A percentile compares a stretch with the other conserved stretches of the same genome.
phyloP scores from a whole-genome alignment of 2,888 invertebrate genomes.

The Yponomeuta cagnagella region DNA sequence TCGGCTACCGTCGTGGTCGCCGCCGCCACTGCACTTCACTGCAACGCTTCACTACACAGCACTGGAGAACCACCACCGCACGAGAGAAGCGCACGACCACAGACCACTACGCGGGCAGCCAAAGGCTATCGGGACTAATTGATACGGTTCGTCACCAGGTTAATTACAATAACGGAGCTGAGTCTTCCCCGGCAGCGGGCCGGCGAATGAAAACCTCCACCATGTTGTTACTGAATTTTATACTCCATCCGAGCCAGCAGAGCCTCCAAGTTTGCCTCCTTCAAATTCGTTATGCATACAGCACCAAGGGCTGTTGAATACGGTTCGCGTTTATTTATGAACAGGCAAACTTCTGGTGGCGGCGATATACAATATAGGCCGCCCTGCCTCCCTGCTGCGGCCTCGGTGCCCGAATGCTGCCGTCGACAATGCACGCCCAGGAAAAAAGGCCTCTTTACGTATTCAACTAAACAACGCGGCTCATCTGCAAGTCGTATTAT shows the following conservation, averaged over 20 bases:
- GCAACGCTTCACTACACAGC: conserved; percentile 28
- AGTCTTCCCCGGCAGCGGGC: conserved; percentile 69
- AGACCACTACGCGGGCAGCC: conserved; percentile 27
- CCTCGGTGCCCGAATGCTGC: conserved; percentile 29
- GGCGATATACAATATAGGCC: conserved; percentile 69
- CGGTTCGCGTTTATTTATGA: conserved; percentile 78
- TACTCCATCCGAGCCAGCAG: conserved; percentile 75
- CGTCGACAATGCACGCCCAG: conserved; percentile 67
- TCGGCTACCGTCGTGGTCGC: too few species aligned
- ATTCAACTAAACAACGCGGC: conserved; percentile 81
- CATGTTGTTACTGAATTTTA: conserved; percentile 77
- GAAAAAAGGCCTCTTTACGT: conserved; percentile 80
- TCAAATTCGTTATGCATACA: conserved; percentile 78
- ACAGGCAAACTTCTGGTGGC: conserved; percentile 76
- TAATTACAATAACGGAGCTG: conserved; percentile 53
- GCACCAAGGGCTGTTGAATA: conserved; percentile 78
- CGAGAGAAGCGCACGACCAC: conserved; percentile 39
- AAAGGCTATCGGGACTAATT: conserved; percentile 22
- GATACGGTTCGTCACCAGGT: conserved; percentile 5
- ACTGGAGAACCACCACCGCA: conserved; percentile 41
- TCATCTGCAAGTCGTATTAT: conserved; percentile 94
- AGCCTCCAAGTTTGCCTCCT: conserved; percentile 77
- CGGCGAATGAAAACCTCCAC: conserved; percentile 74
- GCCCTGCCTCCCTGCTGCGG: conserved; percentile 35
- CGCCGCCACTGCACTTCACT: too few species aligned